Evolutionary conservation across 2,888 invertebrate species (phyloP).

Genomic region (Trichopoda pennipes): DNA sequence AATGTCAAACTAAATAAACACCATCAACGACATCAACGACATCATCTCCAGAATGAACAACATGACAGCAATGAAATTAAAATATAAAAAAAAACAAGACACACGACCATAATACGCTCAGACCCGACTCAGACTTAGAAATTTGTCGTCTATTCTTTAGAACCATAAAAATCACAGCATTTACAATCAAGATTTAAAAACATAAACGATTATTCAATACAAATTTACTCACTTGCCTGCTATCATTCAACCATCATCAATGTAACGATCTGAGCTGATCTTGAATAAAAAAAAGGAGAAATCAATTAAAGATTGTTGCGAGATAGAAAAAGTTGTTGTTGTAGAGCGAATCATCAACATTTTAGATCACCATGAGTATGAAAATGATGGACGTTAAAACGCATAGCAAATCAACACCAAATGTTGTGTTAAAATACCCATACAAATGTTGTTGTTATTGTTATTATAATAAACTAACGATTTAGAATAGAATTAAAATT

Average conservation of each 20-base stretch:
- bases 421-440: slow-evolving; percentile 37
- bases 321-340: slow-evolving; percentile 22
- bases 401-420: slow-evolving; percentile 50
- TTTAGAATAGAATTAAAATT: too few relatives aligned
- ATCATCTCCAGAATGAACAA: slow-evolving; percentile 45
- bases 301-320: slow-evolving; percentile 2
- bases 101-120: slow-evolving; percentile 33
- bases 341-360: slow-evolving; percentile 18
- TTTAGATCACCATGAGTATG: slow-evolving; percentile 26
- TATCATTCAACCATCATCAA: slow-evolving; percentile 36
- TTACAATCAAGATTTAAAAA: slow-evolving; percentile 53
- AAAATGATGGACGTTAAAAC: slow-evolving; percentile 28
- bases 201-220: slow-evolving; percentile 52
- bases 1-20: slow-evolving; percentile 68
- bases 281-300: background rate
- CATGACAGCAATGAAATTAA: slow-evolving; percentile 18
- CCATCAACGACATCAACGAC: slow-evolving; percentile 64
- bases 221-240: background rate
- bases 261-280: slow-evolving; percentile 47
- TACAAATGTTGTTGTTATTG: slow-evolving; percentile 3
- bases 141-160: slow-evolving; percentile 35
- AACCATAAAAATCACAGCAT: slow-evolving; percentile 55
- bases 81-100: background rate
- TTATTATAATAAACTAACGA: too few relatives aligned
- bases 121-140: slow-evolving; percentile 24